Evolutionary conservation across 2,888 invertebrate species (phyloP), one percentile per base, ranked within the genome.

Genomic region (Coelinius sp.): DNA sequence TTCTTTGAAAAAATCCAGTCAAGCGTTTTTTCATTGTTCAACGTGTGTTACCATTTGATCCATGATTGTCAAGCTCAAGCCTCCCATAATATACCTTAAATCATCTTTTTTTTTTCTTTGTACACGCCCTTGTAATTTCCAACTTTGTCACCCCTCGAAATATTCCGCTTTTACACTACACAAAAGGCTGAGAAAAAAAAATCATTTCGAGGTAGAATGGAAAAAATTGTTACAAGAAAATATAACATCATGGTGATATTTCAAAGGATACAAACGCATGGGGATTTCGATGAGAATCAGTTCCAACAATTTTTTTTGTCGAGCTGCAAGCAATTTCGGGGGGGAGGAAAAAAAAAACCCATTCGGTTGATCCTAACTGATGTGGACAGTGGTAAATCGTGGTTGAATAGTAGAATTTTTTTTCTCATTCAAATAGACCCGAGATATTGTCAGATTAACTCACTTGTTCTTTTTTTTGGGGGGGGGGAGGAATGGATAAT

Each of bases 1-100:
- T 75, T 64, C 71, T 73, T 73, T 75, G 73, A 71, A 62, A 52
- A 53, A 62, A 71, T 72, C n/a, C 69, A 68, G 46, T 69, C 49
- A 70, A 72, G 62, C 71, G 59, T 73, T 64, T 52, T n/a, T 73
- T 35, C 41, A 59, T 65, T 69, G 52, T 73, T 65, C 63, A 44
- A 35, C 35, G 35, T 64, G 41, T 53, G 17, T 63, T 31, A 63
- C 38, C 71, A 41, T 46, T 22, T 59, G 31, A 35, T 31, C 35
- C 35, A 59, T 59, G 59, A 17, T 59, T 31, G 7, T n/a, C 2
- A 25, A 2, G 20, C 17, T 22, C 24, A 31, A 63, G 62, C 35
- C n/a, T 6, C 10, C 46, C 41, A 27, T 71, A 62, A 27, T 67
- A 10, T 24, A 67, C 59, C 38, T 62, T 46, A 35, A 59, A 46